Percentiles rank a stretch among this genome's conserved stretches.
Conservation (phyloP, 1,140 invertebrate genomes). For the Leptinotarsa defecta region DNA sequence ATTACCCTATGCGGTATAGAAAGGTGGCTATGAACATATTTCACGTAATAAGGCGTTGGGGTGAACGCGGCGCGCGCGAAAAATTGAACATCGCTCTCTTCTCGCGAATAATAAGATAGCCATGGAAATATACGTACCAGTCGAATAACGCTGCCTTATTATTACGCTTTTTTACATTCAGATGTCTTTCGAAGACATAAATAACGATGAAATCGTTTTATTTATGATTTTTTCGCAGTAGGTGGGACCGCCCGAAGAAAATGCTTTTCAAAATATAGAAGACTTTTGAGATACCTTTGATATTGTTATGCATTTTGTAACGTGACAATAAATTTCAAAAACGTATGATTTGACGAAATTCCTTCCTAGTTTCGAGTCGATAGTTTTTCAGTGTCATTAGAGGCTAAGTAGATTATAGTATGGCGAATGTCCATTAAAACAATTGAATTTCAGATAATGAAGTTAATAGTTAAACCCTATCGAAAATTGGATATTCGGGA, state of each 20-base stretch:
- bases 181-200: conserved; percentile 36
- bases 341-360: not conserved
- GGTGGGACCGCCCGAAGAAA: conserved; percentile 6
- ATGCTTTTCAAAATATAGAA: not conserved
- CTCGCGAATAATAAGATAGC: conserved; percentile 44
- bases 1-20: conserved; percentile 50
- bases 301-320: no score
- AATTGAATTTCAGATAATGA: conserved; percentile 47
- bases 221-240: conserved; percentile 29
- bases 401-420: conserved; percentile 26
- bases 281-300: no score
- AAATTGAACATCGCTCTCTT: conserved; percentile 43
- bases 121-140: conserved; percentile 37
- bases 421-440: conserved; percentile 43
- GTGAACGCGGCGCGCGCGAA: conserved; percentile 34
- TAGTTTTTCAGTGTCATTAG: not conserved
- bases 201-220: conserved; percentile 32
- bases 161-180: conserved; percentile 34
- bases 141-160: conserved; percentile 37
- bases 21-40: conserved; percentile 51
- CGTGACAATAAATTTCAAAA: not conserved
- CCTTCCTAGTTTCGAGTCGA: not conserved
- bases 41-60: conserved; percentile 48
- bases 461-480: conserved; percentile 47
- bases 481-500: conserved; percentile 44